Evolutionary conservation across 2,888 invertebrate species (phyloP), one percentile per base, ranked within the genome.

Genomic region (Leptarthrus brevirostris): DNA sequence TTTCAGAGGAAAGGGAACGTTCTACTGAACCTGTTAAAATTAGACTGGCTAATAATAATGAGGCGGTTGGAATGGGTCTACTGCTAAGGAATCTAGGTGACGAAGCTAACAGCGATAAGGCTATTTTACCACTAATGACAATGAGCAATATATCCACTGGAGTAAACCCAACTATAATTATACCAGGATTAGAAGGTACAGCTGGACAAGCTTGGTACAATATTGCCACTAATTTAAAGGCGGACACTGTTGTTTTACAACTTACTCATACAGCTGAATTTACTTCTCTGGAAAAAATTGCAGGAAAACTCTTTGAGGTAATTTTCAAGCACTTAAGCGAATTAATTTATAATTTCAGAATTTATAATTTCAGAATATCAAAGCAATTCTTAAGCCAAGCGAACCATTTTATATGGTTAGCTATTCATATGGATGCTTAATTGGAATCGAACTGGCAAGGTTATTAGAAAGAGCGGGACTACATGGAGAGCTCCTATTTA

Each of bases 401-500:
- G 88, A 90, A 34, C 88, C 89, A 0, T 96, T 93, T 86, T 89
- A 89, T 74, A 82, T 98, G 1, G 89, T 93, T 12, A 97, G 93
- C 1, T 97, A 98, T 86, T 98, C 97, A 12, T 97, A 91, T 81
- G 98, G 98, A 53, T 87, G 91, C 0, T 83, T 92, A 22, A 86
- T 96, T 18, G 91, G 92, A 0, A 84, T 96, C 73, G 93, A 96
- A 82, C 85, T 97, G 74, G 92, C 91, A 3, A 85, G 89, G 6
- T 87, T 89, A 79, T 85, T 97, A 40, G 94, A 95, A 83, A 85
- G 84, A 5, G 86, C 88, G 79, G 92, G 92, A 77, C 86, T 86
- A 70, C 85, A 81, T 12, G 93, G 93, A 2, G 86, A 87, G 49
- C 79, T 93, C 1, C 86, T 92, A 79, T 88, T 95, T 12, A 87